Evolutionary conservation across 2,797 vertebrate genomes (phyloP), one percentile per base, ranked within the genome.

Genomic region (Macropodus opercularis): DNA sequence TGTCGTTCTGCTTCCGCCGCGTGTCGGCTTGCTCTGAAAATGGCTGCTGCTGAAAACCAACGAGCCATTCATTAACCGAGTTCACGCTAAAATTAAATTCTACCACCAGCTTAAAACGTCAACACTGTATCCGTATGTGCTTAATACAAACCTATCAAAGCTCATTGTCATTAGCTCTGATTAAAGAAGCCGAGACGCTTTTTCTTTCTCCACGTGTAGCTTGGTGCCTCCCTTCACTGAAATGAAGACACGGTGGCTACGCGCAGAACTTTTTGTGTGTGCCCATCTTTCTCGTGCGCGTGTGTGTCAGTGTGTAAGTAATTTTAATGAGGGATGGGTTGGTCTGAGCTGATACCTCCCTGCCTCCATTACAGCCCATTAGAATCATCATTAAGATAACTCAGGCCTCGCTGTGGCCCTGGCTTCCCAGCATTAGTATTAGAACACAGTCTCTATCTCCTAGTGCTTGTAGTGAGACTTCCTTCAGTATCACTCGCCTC

Each of bases 371-470:
- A 91, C 75, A 85, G 62, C 83, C 88, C 85, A 92, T 92, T 92
- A 92, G 89, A 91, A 88, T 93, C 92, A 93, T 91, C 91, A 90
- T 94, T 92, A 92, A 87, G 85, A 83, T 84, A 87, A 70, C 77
- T 69, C 83, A 10, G 51, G 15, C 27, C 87, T 89, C 47, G n/a
- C 74, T 75, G 75, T 81, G 76, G 84, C 78, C 73, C 81, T 67
- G 56, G 72, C 70, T 79, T 57, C 44, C 54, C 62, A 53, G 79
- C 75, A 73, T 86, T 77, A 81, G 68, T 73, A 86, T 87, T 63
- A 75, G 69, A 81, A 72, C 50, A 64, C 64, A 51, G 50, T 75
- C 77, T 76, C 67, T 50, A 12, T 75, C 75, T 81, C 63, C 60
- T 75, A 67, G 83, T 72, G 83, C 70, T 77, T 69, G 44, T 75